Conservation (phyloP, 37 sponge, comb jelly and placozoan species). For the Geodia barretti region DNA sequence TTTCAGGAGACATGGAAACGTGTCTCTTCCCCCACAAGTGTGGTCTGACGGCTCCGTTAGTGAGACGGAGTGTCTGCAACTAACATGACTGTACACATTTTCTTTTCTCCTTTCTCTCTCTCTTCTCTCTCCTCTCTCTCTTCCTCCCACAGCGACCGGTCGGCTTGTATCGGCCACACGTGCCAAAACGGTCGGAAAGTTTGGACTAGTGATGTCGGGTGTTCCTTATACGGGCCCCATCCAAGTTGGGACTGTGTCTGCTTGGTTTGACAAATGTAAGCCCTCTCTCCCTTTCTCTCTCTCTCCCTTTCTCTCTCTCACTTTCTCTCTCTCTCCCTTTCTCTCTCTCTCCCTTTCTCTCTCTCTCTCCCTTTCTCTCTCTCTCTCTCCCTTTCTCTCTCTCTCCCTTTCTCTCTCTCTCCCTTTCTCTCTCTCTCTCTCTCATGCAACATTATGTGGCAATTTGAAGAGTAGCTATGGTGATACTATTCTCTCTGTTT, state of each 20-base stretch:
- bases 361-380: constrained; percentile 42
- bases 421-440: constrained; percentile 31
- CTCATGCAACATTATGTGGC: background rate
- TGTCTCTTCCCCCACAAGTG: no score
- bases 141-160: constrained; percentile 11
- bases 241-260: background rate
- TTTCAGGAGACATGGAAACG: no score
- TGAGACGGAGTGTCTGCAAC: no score
- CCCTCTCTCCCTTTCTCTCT: background rate
- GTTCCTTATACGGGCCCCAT: background rate
- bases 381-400: constrained; percentile 39
- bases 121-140: background rate
- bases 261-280: constrained; percentile 35
- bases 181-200: background rate
- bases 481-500: background rate
- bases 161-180: constrained; percentile 25
- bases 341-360: constrained; percentile 33
- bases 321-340: no score
- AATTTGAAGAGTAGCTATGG: no score
- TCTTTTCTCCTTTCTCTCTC: background rate
- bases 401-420: constrained; percentile 23
- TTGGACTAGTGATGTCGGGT: constrained; percentile 10
- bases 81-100: no score
- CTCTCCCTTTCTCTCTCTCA: background rate
- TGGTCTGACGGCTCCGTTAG: no score